Percentiles rank a stretch among this genome's conserved stretches.
These are phyloP conservation scores for Leucoma salicis DNA, from an alignment of 2,888 invertebrate genomes.

Conservation along the genomic window DNA sequence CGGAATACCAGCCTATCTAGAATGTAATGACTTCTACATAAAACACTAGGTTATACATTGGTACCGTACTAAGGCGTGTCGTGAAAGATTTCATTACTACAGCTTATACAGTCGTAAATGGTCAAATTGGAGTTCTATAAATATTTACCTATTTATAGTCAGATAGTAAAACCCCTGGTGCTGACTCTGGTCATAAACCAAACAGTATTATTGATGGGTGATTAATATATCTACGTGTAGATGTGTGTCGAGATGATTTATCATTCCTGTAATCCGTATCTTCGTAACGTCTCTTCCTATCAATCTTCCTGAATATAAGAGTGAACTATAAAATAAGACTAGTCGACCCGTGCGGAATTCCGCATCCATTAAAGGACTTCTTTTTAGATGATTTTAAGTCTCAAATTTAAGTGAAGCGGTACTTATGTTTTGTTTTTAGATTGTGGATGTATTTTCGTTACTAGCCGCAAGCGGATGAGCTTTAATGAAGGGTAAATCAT, in stretches of 20 bases:
- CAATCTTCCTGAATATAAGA: slow-evolving; percentile 9
- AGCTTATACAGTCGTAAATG: slow-evolving; percentile 43
- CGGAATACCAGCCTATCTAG: too few species aligned
- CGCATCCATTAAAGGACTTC: too few species aligned
- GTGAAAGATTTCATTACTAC: slow-evolving; percentile 33
- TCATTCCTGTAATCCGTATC: slow-evolving; percentile 27
- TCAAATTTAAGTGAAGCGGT: too few species aligned
- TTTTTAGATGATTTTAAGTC: too few species aligned
- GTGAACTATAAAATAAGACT: too few species aligned
- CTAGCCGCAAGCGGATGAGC: too few species aligned
- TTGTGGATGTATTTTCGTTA: too few species aligned
- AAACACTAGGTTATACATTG: not conserved
- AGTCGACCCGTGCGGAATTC: not conserved
- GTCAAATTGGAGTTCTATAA: slow-evolving; percentile 14
- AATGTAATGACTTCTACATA: not conserved
- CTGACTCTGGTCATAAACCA: slow-evolving; percentile 52
- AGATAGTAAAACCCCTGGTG: slow-evolving; percentile 43
- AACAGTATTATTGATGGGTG: slow-evolving; percentile 48
- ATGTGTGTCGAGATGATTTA: slow-evolving; percentile 36
- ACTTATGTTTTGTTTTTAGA: too few species aligned
- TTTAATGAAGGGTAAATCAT: too few species aligned
- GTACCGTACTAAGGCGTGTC: slow-evolving; percentile 7
- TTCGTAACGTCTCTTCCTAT: slow-evolving; percentile 29
- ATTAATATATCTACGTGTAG: slow-evolving; percentile 43
- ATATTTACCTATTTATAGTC: slow-evolving; percentile 38